Base-by-base conservation (phyloP, 2,113 vertebrate species). In the Catagonus wagneri region DNA sequence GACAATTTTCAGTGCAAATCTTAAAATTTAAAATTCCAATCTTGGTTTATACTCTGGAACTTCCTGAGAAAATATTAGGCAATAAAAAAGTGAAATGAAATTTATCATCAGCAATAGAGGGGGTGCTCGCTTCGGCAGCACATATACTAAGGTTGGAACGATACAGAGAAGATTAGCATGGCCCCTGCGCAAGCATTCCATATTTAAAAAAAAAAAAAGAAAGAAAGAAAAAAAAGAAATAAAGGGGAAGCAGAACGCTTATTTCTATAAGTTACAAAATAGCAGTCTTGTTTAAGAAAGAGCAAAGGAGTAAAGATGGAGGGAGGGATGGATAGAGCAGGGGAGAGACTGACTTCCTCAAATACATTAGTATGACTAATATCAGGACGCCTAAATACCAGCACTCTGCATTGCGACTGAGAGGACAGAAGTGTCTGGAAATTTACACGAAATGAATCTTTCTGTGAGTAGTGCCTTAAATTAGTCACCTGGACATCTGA, bases 261-360 rank as follows among this genome's bases (percentile, higher is more conserved):
- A 60, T 6, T 69, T 12, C 2, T 6, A 15, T 66, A 72, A 72
- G 14, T 36, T 44, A 60, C 22, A 0, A 50, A n/a, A 88, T 52
- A 44, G 1, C 0, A 7, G 11, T n/a, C 17, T 71, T 25, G 4
- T 4, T 68, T 56, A 19, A 90, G 8, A 39, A 6, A n/a, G 9
- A 23, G 56, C 2, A 23, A 23, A 1, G 19, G 61, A 20, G 9
- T 13, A 50, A 61, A 8, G 36, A 50, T 6, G 7, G 34, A 76
- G 12, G 29, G 20, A 39, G 29, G 6, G n/a, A 22, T 14, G 0
- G 1, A 92, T 44, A 34, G 8, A 85, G 0, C 23, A 0, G 56
- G 0, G 22, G n/a, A 84, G n/a, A 81, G 39, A 39, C 7, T 7
- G 14, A 11, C 20, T 66, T 1, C 6, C 2, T 75, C 17, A 80